Conservation (phyloP, 2,888 invertebrate species). For the Clepsis dumicolana region DNA sequence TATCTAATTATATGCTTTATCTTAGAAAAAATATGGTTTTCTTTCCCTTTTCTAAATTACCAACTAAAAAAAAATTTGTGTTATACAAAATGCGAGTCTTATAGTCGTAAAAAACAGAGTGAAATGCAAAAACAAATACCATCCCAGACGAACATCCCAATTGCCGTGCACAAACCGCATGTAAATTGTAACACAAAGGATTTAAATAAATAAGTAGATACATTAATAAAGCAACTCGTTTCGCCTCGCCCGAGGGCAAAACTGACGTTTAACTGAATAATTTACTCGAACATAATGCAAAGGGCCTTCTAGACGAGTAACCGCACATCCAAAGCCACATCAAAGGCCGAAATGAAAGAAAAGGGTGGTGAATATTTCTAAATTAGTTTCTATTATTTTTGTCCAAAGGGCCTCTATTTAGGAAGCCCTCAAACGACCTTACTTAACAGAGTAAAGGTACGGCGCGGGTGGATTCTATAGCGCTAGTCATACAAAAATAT, state of each 20-base stretch:
- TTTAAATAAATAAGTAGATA: conserved; percentile 20
- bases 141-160: background rate
- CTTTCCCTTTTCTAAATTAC: too few species aligned
- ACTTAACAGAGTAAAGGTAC: too few species aligned
- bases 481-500: too few species aligned
- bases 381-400: conserved; percentile 6
- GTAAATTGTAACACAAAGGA: conserved; percentile 5
- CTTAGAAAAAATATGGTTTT: too few species aligned
- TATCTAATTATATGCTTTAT: too few species aligned
- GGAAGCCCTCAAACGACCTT: background rate
- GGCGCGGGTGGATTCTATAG: too few species aligned
- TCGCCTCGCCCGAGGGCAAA: conserved; percentile 13
- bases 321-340: conserved; percentile 13
- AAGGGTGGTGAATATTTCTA: background rate
- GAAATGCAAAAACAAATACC: background rate
- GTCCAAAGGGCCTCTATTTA: background rate
- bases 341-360: conserved; percentile 21
- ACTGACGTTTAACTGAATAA: conserved; percentile 21
- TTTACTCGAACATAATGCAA: conserved; percentile 23
- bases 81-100: background rate
- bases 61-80: too few species aligned
- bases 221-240: conserved; percentile 18
- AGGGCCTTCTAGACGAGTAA: conserved; percentile 15
- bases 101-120: background rate
- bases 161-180: conserved; percentile 16